Evolutionary conservation across 1,140 invertebrate genomes (phyloP).

Genomic region (Phocides pigmalion): DNA sequence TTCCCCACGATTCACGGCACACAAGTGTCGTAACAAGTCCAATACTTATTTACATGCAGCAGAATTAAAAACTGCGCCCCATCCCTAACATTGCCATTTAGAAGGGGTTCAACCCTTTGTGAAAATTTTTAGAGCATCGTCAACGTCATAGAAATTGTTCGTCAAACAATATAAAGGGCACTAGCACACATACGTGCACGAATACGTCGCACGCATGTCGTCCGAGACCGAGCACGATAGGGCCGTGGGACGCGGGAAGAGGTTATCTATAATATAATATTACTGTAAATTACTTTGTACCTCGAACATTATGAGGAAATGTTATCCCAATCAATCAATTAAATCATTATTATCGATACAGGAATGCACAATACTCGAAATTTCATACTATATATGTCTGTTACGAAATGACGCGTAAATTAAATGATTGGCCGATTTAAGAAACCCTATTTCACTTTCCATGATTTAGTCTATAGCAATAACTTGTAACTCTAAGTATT

Average conservation of each 20-base stretch:
- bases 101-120: slow-evolving; percentile 80
- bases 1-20: slow-evolving; percentile 69
- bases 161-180: slow-evolving; percentile 60
- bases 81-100: slow-evolving; percentile 70
- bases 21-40: slow-evolving; percentile 82
- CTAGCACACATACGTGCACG: slow-evolving; percentile 50
- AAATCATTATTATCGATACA: too few relatives aligned
- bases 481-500: too few relatives aligned
- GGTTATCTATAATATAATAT: too few relatives aligned
- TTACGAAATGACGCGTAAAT: too few relatives aligned
- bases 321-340: too few relatives aligned
- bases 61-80: slow-evolving; percentile 78
- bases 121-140: slow-evolving; percentile 66
- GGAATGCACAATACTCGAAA: too few relatives aligned
- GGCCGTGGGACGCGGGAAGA: slow-evolving; percentile 49
- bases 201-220: slow-evolving; percentile 45
- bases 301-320: too few relatives aligned
- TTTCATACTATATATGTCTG: too few relatives aligned
- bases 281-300: too few relatives aligned
- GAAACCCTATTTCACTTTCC: too few relatives aligned
- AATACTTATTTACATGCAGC: slow-evolving; percentile 82
- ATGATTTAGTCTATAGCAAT: too few relatives aligned
- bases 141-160: slow-evolving; percentile 62
- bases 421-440: too few relatives aligned
- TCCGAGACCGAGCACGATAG: slow-evolving; percentile 38